Evolutionary conservation across 1,140 invertebrate genomes (phyloP).

Genomic region (Temnothorax longispinosus): DNA sequence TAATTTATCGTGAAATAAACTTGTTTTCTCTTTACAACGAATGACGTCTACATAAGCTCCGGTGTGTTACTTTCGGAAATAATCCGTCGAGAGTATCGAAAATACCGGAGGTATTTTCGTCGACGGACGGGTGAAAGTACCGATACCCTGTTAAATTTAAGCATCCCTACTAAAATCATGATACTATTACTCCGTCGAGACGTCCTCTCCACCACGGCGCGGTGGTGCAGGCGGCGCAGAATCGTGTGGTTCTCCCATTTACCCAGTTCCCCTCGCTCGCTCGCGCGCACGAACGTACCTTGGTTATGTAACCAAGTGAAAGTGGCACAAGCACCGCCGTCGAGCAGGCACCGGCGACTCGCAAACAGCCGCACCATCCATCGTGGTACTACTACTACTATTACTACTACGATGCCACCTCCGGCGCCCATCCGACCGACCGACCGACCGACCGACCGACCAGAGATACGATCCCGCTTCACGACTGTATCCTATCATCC

Average conservation of each 20-base stretch:
- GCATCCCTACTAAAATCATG: constrained; percentile 37
- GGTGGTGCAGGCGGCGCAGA: constrained; percentile 79
- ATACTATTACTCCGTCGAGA: constrained; percentile 26
- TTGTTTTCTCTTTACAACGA: neutral
- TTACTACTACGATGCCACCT: constrained; percentile 59
- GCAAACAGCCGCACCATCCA: constrained; percentile 69
- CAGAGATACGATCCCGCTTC: constrained; percentile 64
- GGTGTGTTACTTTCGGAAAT: neutral
- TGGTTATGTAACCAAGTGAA: constrained; percentile 86
- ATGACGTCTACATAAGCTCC: neutral
- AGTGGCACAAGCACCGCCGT: constrained; percentile 83
- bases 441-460: constrained; percentile 22
- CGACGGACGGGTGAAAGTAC: constrained; percentile 35
- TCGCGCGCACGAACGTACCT: constrained; percentile 71
- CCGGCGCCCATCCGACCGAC: constrained; percentile 59
- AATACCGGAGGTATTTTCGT: constrained; percentile 17
- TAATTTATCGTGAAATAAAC: neutral
- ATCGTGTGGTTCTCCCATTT: constrained; percentile 84
- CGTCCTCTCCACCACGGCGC: constrained; percentile 46
- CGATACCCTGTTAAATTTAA: constrained; percentile 44
- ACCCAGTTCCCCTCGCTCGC: constrained; percentile 82
- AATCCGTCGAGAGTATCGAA: neutral
- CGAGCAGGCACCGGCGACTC: constrained; percentile 62
- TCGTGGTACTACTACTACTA: constrained; percentile 29
- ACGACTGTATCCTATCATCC: constrained; percentile 32